A percentile compares a stretch with the other conserved stretches of the same genome.
Conservation (phyloP, 2,888 invertebrate species). For the Serripes groenlandicus region DNA sequence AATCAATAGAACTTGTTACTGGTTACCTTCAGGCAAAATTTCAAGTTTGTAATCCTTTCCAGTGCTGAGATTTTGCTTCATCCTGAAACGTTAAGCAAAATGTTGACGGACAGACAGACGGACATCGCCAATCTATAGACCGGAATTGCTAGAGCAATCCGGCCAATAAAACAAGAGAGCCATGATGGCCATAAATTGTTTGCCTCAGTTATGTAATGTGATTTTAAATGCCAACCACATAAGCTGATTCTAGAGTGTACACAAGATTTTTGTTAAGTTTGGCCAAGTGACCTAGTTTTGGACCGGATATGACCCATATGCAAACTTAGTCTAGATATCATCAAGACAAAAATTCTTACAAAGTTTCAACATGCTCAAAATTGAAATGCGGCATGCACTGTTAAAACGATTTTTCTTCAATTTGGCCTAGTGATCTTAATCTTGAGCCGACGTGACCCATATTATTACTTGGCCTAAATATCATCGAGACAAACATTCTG, state of each 20-base stretch:
- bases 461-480: not conserved
- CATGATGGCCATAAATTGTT: not conserved
- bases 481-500: not conserved
- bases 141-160: not conserved
- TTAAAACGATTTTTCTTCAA: not conserved
- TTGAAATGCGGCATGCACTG: not conserved
- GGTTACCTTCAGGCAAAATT: too few species aligned
- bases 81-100: too few species aligned
- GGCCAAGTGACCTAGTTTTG: not conserved
- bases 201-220: not conserved
- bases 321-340: not conserved
- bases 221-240: too few species aligned
- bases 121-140: too few species aligned
- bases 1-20: too few species aligned
- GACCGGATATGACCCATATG: not conserved
- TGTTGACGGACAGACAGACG: too few species aligned
- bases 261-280: not conserved
- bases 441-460: not conserved
- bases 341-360: not conserved
- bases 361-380: not conserved
- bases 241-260: not conserved
- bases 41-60: too few species aligned
- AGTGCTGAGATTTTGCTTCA: too few species aligned
- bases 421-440: not conserved
- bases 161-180: not conserved